Percentiles rank a stretch among this genome's conserved stretches.
Evolutionary conservation across 2,797 vertebrate genomes (phyloP).

Genomic region (Acrossocheilus wenchowensis): DNA sequence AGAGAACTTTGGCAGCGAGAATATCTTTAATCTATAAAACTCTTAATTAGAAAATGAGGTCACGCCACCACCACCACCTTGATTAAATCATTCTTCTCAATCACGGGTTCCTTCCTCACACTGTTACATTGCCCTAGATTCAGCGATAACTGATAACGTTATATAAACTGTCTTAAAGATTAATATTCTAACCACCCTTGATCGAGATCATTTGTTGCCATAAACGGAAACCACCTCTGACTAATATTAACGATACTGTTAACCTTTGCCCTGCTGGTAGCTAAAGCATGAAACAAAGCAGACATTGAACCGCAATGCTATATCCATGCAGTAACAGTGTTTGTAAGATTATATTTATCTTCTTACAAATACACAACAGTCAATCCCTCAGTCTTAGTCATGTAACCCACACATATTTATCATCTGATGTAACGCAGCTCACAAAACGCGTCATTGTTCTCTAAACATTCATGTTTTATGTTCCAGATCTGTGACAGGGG

Average conservation of each 20-base stretch:
- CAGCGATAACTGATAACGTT: slow-evolving; percentile 30
- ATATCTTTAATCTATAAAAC: background rate
- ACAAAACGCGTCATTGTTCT: background rate
- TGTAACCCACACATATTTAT: background rate
- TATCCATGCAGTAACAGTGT: background rate
- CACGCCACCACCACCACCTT: background rate
- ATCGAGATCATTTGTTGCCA: background rate
- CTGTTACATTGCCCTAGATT: slow-evolving; percentile 5
- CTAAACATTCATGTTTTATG: slow-evolving; percentile 23
- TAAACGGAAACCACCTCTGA: background rate
- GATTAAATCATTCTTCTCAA: background rate
- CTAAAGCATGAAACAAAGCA: background rate
- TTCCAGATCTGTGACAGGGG: slow-evolving; percentile 88
- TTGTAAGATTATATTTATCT: background rate
- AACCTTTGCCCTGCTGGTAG: slow-evolving; percentile 39
- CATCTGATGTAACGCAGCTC: background rate
- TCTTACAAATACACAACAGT: background rate
- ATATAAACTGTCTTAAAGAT: slow-evolving; percentile 53
- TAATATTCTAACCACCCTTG: slow-evolving; percentile 26
- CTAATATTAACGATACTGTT: background rate
- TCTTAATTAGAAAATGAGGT: background rate
- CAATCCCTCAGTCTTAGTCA: background rate
- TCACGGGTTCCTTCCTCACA: background rate
- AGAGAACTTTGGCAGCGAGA: background rate
- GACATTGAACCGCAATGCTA: background rate